Conservation (phyloP, 2,888 invertebrate species). For the Eupithecia inturbata region DNA sequence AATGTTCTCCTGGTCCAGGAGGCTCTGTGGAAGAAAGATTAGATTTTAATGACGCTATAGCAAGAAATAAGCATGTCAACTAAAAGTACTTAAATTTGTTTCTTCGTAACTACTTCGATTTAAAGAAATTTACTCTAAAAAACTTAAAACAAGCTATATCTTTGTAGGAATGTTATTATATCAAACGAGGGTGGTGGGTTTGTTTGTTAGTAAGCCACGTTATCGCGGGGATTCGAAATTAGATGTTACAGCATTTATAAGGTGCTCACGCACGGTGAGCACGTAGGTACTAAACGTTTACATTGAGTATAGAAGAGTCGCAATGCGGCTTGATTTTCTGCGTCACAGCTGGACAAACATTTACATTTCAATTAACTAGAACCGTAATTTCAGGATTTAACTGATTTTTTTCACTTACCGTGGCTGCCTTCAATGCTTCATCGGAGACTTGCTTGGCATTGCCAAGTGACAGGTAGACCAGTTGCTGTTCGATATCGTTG, state of each 20-base stretch:
- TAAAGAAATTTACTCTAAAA: background rate
- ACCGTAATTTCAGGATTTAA: background rate
- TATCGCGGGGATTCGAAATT: no score
- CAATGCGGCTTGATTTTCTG: background rate
- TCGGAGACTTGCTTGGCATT: conserved; percentile 87
- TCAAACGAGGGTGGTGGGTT: no score
- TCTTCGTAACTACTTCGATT: background rate
- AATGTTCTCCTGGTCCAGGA: conserved; percentile 84
- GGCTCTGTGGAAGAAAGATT: conserved; percentile 64
- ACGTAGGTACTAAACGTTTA: no score
- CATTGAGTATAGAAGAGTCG: background rate
- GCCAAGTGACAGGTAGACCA: conserved; percentile 88
- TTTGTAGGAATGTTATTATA: no score
- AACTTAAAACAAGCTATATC: background rate
- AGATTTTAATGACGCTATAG: background rate
- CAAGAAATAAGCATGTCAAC: background rate
- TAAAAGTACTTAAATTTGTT: background rate
- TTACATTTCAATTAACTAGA: background rate
- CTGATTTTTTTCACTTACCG: conserved; percentile 73
- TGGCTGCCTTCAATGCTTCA: conserved; percentile 85
- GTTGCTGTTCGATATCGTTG: conserved; percentile 79
- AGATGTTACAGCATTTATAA: background rate
- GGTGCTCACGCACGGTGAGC: no score
- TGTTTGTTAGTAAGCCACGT: no score
- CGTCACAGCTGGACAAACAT: background rate